Conservation (phyloP, 2,888 invertebrate species). For the Celastrina argiolus region DNA sequence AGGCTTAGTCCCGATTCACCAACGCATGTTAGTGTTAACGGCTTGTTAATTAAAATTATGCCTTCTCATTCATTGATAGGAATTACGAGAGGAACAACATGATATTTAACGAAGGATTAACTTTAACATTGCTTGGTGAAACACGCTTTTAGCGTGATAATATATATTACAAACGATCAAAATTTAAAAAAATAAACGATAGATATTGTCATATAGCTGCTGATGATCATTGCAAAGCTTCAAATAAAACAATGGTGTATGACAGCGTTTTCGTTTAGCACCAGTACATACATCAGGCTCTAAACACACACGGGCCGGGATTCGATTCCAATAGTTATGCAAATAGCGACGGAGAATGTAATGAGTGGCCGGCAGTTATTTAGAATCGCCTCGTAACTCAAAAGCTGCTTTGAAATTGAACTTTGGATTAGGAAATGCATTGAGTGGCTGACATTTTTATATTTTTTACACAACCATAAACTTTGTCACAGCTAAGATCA, state of each 20-base stretch:
- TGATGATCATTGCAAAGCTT: not conserved
- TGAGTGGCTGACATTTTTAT: slow-evolving; percentile 38
- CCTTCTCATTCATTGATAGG: too few relatives aligned
- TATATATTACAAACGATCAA: too few relatives aligned
- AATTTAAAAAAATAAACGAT: too few relatives aligned
- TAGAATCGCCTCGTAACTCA: slow-evolving; percentile 73
- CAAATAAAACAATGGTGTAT: slow-evolving; percentile 44
- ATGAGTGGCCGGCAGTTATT: slow-evolving; percentile 76
- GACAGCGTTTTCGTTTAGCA: slow-evolving; percentile 60
- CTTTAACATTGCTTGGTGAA: too few relatives aligned
- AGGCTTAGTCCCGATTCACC: too few relatives aligned
- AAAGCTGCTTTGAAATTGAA: slow-evolving; percentile 63
- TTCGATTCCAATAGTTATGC: slow-evolving; percentile 78
- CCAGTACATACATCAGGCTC: slow-evolving; percentile 63
- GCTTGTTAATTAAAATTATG: too few relatives aligned
- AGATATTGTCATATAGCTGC: not conserved
- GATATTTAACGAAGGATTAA: too few relatives aligned
- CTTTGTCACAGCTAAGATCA: too few relatives aligned
- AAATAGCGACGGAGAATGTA: slow-evolving; percentile 71
- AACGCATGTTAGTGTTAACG: too few relatives aligned
- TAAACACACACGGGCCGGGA: slow-evolving; percentile 66
- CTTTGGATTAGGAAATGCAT: slow-evolving; percentile 37
- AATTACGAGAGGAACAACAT: too few relatives aligned
- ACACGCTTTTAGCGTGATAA: too few relatives aligned
- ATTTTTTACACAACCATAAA: too few relatives aligned